phyloP scores from a whole-genome alignment of 2,888 invertebrate species.

The Chaetogeoica ovagalla region DNA sequence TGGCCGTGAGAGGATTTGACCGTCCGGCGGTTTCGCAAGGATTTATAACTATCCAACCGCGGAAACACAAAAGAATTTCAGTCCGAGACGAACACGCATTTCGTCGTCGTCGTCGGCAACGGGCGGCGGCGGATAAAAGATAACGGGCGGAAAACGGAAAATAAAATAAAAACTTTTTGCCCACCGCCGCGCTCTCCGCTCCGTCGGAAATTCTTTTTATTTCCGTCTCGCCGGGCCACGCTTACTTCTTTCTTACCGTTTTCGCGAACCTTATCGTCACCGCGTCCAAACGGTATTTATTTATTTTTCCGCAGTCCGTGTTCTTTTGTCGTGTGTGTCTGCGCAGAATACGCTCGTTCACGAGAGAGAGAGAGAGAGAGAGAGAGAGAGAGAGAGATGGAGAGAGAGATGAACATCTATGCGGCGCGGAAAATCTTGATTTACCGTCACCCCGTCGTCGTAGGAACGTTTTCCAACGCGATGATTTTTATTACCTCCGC shows the following conservation, averaged over 20 bases:
- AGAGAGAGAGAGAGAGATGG: no score
- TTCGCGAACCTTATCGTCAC: constrained; percentile 23
- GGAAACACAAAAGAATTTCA: constrained; percentile 42
- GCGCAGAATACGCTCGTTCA: no score
- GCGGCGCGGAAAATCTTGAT: constrained; percentile 28
- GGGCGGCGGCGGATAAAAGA: background rate
- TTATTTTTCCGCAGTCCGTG: background rate
- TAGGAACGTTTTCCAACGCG: no score
- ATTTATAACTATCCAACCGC: constrained; percentile 40
- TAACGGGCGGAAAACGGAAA: background rate
- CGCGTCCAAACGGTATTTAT: constrained; percentile 47
- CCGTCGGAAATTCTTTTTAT: background rate
- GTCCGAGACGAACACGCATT: constrained; percentile 33
- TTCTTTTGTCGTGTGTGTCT: no score
- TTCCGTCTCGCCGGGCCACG: background rate
- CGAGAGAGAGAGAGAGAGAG: background rate
- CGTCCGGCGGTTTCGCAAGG: constrained; percentile 30
- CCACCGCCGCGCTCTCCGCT: background rate
- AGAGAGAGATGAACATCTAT: constrained; percentile 27
- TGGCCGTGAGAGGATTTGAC: no score
- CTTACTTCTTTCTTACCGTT: no score
- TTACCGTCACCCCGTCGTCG: constrained; percentile 23
- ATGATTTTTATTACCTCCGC: background rate
- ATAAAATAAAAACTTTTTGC: constrained; percentile 16
- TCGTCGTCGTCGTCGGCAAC: background rate